phyloP scores from a whole-genome alignment of 1,140 invertebrate species.

The Lerema accius region DNA sequence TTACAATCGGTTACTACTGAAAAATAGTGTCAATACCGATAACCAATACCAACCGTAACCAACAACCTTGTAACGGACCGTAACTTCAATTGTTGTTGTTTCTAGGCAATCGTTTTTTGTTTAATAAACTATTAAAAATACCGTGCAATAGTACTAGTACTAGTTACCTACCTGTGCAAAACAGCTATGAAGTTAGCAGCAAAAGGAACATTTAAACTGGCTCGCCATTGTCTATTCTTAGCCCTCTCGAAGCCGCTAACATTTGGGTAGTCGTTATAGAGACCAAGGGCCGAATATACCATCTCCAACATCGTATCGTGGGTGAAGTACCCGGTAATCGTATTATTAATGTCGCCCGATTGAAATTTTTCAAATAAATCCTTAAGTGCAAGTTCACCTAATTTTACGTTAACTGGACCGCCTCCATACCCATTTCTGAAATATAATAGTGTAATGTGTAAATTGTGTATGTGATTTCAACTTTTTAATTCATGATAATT shows the following conservation, averaged over 20 bases:
- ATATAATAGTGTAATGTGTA: too few relatives aligned
- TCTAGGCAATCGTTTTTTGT: too few relatives aligned
- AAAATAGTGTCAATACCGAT: too few relatives aligned
- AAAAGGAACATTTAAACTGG: slow-evolving; percentile 28
- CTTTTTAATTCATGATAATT: too few relatives aligned
- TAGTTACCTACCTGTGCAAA: slow-evolving; percentile 37
- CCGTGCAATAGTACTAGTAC: too few relatives aligned
- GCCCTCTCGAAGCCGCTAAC: slow-evolving; percentile 35
- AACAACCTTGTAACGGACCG: too few relatives aligned
- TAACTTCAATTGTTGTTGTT: too few relatives aligned
- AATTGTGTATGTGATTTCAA: too few relatives aligned
- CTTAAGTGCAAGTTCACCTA: slow-evolving; percentile 38
- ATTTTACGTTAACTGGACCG: slow-evolving; percentile 31
- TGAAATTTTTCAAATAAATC: slow-evolving; percentile 44
- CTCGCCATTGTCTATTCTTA: slow-evolving; percentile 33
- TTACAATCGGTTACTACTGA: too few relatives aligned
- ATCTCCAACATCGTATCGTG: slow-evolving; percentile 48
- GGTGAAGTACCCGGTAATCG: slow-evolving; percentile 40
- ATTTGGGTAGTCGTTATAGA: slow-evolving; percentile 38
- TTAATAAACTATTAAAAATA: too few relatives aligned
- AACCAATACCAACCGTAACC: too few relatives aligned
- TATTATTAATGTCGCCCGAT: slow-evolving; percentile 20
- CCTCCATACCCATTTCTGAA: slow-evolving; percentile 45
- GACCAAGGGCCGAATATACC: slow-evolving; percentile 44
- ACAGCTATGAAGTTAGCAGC: slow-evolving; percentile 37